Evolutionary conservation across 2,113 vertebrate species (phyloP).

Genomic region (Tapirus terrestris): DNA sequence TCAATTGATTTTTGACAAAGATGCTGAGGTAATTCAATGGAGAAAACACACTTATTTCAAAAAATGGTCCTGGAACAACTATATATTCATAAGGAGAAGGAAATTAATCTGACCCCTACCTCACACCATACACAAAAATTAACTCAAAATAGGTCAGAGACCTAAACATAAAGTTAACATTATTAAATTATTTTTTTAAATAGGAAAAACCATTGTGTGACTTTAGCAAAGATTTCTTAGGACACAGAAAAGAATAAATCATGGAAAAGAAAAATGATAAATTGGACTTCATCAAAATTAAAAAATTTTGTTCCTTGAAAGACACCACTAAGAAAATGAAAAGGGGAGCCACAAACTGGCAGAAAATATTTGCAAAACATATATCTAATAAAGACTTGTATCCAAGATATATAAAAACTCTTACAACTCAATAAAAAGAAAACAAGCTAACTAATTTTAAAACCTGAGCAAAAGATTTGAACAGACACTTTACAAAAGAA

Average conservation of each 20-base stretch:
- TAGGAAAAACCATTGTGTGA: not conserved
- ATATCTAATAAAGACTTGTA: not conserved
- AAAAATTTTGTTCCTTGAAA: conserved; percentile 16
- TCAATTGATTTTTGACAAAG: not conserved
- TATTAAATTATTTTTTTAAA: not conserved
- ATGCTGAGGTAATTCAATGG: not conserved
- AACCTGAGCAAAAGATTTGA: conserved; percentile 16
- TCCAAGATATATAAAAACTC: not conserved
- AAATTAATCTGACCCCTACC: not conserved
- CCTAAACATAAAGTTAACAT: not conserved
- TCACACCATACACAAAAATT: not conserved
- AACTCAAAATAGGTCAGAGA: conserved; percentile 17
- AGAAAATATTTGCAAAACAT: not conserved
- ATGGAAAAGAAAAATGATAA: not conserved
- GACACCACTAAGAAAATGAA: not conserved
- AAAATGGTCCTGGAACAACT: not conserved
- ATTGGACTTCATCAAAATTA: not conserved
- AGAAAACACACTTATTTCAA: not conserved
- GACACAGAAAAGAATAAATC: not conserved
- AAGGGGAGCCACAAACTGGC: not conserved
- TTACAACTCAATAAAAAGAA: not conserved
- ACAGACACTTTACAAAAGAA: not conserved
- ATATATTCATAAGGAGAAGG: not conserved
- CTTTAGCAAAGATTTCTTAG: not conserved
- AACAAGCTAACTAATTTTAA: not conserved